These are phyloP conservation scores for Brachionus paranguensis DNA, from an alignment of 1,140 invertebrate genomes.

Conservation along the genomic window DNA sequence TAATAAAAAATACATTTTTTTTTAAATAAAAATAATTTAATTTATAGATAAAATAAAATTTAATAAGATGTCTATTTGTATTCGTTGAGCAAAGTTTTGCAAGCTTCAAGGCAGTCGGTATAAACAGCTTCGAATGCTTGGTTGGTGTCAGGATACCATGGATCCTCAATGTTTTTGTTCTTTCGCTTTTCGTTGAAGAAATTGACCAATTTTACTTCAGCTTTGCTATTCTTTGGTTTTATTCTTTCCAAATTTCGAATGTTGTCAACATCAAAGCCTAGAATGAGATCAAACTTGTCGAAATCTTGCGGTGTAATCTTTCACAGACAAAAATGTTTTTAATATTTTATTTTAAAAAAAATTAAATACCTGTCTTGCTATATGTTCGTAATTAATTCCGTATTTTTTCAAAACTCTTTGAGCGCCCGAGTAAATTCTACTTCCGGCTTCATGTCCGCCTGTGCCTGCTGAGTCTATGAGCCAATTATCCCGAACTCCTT, in stretches of 20 bases:
- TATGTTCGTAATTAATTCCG: conserved; percentile 12
- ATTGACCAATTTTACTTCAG: conserved; percentile 26
- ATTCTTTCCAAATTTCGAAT: conserved; percentile 35
- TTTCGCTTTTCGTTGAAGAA: conserved; percentile 15
- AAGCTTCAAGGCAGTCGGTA: conserved; percentile 23
- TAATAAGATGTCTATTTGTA: not conserved
- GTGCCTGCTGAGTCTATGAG: conserved; percentile 30
- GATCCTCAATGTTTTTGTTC: conserved; percentile 33
- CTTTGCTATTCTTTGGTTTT: conserved; percentile 38
- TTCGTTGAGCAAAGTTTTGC: not conserved
- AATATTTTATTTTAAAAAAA: not conserved
- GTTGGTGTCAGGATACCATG: conserved; percentile 26
- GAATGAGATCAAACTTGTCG: conserved; percentile 26
- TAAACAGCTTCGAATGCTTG: conserved; percentile 34
- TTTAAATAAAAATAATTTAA: not conserved
- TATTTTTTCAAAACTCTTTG: conserved; percentile 3
- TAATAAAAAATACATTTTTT: not conserved
- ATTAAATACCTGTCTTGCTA: conserved; percentile 27
- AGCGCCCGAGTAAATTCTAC: not conserved
- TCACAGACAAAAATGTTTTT: not conserved
- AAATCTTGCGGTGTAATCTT: conserved; percentile 34
- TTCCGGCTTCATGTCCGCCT: conserved; percentile 14
- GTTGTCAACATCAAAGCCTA: conserved; percentile 32
- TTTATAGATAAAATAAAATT: not conserved
- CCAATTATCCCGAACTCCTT: conserved; percentile 30